These are phyloP conservation scores for Takifugu rubripes DNA, from an alignment of 2,797 vertebrate genomes.

Conservation along the genomic window DNA sequence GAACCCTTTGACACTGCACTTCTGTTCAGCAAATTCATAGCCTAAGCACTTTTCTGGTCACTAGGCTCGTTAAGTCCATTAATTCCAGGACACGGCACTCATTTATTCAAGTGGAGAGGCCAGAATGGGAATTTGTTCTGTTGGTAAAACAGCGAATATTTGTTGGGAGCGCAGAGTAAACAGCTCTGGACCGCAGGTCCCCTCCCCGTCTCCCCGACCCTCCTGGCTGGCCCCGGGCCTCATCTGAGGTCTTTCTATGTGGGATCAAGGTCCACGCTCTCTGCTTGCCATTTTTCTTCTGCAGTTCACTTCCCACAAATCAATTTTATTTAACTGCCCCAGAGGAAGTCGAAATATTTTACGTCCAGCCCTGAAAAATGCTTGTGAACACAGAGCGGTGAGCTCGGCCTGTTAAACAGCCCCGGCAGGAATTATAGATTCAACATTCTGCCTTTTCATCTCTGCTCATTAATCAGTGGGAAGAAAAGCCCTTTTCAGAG, in stretches of 20 bases:
- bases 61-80: slow-evolving; percentile 78
- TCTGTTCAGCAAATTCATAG: slow-evolving; percentile 75
- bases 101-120: slow-evolving; percentile 74
- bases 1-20: slow-evolving; percentile 80
- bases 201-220: slow-evolving; percentile 48
- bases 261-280: slow-evolving; percentile 16
- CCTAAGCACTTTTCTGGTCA: slow-evolving; percentile 81
- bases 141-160: slow-evolving; percentile 82
- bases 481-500: slow-evolving; percentile 35
- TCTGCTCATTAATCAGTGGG: slow-evolving; percentile 38
- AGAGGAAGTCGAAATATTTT: slow-evolving; percentile 22
- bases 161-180: slow-evolving; percentile 74
- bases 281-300: neutral
- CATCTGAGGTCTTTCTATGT: slow-evolving; percentile 19
- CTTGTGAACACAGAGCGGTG: slow-evolving; percentile 30
- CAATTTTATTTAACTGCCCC: slow-evolving; percentile 29
- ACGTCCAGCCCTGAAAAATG: slow-evolving; percentile 27
- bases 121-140: slow-evolving; percentile 80
- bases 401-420: slow-evolving; percentile 42
- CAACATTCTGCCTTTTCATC: slow-evolving; percentile 51
- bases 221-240: slow-evolving; percentile 33
- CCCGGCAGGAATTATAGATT: slow-evolving; percentile 44
- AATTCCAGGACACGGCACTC: slow-evolving; percentile 78
- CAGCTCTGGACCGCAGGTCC: slow-evolving; percentile 55
- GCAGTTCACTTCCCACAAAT: neutral